These are phyloP conservation scores for Anser cygnoides DNA, from an alignment of 2,113 vertebrate genomes.

Conservation along the genomic window DNA sequence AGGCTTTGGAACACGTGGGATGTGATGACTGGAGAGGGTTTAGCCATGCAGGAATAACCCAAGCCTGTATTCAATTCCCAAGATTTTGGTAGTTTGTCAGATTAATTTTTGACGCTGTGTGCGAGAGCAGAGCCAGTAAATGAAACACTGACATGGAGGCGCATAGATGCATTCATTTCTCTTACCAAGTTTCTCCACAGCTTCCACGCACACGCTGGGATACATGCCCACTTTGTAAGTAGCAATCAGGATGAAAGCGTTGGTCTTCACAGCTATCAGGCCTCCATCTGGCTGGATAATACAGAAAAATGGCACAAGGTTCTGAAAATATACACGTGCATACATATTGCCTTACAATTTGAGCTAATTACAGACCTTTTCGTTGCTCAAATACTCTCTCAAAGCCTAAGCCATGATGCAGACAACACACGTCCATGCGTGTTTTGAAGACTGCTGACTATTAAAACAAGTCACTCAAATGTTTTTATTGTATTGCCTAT, in stretches of 20 bases:
- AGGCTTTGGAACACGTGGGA: background rate
- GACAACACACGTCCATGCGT: background rate
- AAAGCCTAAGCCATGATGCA: background rate
- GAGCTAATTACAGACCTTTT: background rate
- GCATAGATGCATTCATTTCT: background rate
- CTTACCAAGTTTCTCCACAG: constrained; percentile 81
- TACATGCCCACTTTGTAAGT: constrained; percentile 79
- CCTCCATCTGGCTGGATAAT: constrained; percentile 72
- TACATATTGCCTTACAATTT: background rate
- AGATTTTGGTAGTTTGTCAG: background rate
- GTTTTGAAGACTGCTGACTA: background rate
- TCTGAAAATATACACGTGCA: background rate
- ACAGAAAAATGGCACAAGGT: background rate
- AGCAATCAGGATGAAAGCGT: constrained; percentile 71
- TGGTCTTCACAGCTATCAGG: constrained; percentile 76
- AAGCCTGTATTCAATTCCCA: background rate
- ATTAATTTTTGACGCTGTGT: background rate
- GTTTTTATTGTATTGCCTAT: background rate
- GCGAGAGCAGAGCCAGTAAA: background rate
- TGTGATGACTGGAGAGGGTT: background rate
- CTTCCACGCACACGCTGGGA: constrained; percentile 82
- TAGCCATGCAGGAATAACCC: background rate
- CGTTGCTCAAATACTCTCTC: background rate
- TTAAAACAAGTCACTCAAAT: background rate
- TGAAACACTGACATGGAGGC: fast-evolving